Percentiles rank a stretch among this genome's conserved stretches.
These are phyloP conservation scores for Heteromyza rotundicornis DNA, from an alignment of 2,888 invertebrate species.

Conservation along the genomic window DNA sequence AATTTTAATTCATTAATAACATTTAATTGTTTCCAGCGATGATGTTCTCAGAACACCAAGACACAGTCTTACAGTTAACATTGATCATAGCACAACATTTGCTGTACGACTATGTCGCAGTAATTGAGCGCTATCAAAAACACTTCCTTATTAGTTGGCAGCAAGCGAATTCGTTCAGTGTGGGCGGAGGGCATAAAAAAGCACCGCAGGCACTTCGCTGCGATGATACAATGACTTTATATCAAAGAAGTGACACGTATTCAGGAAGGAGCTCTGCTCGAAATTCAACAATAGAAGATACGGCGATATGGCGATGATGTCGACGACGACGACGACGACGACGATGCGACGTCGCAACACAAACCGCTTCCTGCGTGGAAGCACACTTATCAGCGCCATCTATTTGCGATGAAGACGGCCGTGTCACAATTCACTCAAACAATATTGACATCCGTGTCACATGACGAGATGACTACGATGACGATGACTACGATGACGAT, in stretches of 20 bases:
- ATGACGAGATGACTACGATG: background rate
- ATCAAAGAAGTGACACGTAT: slow-evolving; percentile 26
- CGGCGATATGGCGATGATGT: background rate
- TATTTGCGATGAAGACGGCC: slow-evolving; percentile 42
- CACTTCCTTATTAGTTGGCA: slow-evolving; percentile 11
- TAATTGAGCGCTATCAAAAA: slow-evolving; percentile 45
- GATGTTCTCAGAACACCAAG: slow-evolving; percentile 55
- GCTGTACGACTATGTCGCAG: slow-evolving; percentile 64
- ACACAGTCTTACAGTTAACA: slow-evolving; percentile 66
- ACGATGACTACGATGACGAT: background rate
- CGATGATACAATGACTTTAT: background rate
- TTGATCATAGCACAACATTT: slow-evolving; percentile 63
- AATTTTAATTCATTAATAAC: too few relatives aligned
- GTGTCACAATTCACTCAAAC: slow-evolving; percentile 24
- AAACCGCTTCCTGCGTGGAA: slow-evolving; percentile 33
- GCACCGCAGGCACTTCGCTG: background rate
- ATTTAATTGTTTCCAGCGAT: slow-evolving; percentile 33
- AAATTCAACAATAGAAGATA: background rate
- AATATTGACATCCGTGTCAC: slow-evolving; percentile 21
- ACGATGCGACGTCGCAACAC: slow-evolving; percentile 22
- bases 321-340: background rate
- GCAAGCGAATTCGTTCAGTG: too few relatives aligned
- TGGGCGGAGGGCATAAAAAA: background rate
- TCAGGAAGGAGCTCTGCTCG: slow-evolving; percentile 9
- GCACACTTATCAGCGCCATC: slow-evolving; percentile 46